Percentiles rank a stretch among this genome's conserved stretches.
phyloP scores from a whole-genome alignment of 2,888 invertebrate species.

The Drosophila merina region DNA sequence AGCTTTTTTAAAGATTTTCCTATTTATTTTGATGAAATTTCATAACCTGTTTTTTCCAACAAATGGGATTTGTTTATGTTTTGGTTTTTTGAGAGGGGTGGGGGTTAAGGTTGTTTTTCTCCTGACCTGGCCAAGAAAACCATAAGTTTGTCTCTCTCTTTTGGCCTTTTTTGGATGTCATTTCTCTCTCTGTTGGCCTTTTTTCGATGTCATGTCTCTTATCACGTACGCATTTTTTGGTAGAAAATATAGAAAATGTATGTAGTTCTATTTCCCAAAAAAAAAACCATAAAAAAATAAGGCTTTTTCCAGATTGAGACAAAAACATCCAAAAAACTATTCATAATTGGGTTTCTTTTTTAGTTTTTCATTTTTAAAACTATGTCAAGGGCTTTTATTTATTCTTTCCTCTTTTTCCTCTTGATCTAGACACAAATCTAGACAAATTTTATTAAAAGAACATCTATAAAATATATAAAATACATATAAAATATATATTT shows the following conservation, averaged over 20 bases:
- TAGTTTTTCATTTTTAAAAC: too few relatives aligned
- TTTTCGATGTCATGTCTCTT: constrained; percentile 10
- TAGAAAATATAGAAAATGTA: background rate
- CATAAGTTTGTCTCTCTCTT: too few relatives aligned
- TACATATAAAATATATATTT: constrained; percentile 22
- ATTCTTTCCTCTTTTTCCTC: constrained; percentile 16
- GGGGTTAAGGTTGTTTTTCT: background rate
- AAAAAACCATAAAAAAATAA: too few relatives aligned
- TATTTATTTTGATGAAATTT: too few relatives aligned
- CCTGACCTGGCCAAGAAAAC: constrained; percentile 3
- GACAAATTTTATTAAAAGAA: constrained; percentile 15
- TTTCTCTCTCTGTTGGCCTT: constrained; percentile 2
- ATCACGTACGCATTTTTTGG: constrained; percentile 31
- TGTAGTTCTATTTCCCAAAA: background rate
- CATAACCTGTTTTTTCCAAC: background rate
- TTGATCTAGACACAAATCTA: constrained; percentile 44
- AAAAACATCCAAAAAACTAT: too few relatives aligned
- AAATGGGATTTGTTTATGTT: constrained; percentile 28
- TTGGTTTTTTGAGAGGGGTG: background rate
- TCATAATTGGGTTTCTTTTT: too few relatives aligned
- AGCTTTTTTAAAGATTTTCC: background rate
- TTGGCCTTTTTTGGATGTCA: background rate
- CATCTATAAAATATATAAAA: constrained; percentile 19
- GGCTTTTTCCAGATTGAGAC: too few relatives aligned
- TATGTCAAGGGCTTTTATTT: constrained; percentile 28